These are phyloP conservation scores for Salvelinus fontinalis DNA, from an alignment of 2,113 vertebrate genomes.

Conservation along the genomic window DNA sequence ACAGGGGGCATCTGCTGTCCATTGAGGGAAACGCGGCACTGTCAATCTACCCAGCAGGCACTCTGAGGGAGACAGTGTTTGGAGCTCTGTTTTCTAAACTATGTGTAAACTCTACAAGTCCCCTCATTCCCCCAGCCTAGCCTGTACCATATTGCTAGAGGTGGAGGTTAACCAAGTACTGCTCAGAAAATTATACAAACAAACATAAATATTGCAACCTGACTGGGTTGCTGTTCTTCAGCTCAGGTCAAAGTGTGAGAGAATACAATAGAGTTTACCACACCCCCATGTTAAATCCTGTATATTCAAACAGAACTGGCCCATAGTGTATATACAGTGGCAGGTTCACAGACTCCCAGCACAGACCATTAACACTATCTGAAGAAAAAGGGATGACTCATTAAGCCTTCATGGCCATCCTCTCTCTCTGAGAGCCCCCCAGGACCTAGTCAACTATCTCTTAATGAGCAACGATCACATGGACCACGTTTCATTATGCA, in stretches of 20 bases:
- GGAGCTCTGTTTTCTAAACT: background rate
- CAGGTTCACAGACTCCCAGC: background rate
- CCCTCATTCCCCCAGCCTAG: background rate
- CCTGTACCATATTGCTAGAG: no score
- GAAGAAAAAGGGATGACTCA: background rate
- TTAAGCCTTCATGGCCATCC: background rate
- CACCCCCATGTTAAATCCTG: background rate
- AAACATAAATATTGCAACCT: background rate
- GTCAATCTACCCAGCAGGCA: slow-evolving; percentile 14
- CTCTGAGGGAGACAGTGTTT: background rate
- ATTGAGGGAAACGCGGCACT: background rate
- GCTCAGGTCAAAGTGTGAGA: background rate
- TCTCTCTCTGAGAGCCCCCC: background rate
- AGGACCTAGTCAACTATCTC: slow-evolving; percentile 9
- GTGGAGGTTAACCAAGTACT: background rate
- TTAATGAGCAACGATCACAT: slow-evolving; percentile 36
- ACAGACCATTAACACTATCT: background rate
- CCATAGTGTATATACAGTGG: background rate
- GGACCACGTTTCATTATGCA: slow-evolving; percentile 39
- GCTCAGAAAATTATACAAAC: background rate
- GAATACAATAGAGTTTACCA: background rate
- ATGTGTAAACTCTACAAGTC: background rate
- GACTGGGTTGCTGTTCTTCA: background rate
- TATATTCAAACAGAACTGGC: background rate
- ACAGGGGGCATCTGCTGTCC: background rate